phyloP scores from a whole-genome alignment of 2,797 vertebrate species.

The Mionectes olivaceus region DNA sequence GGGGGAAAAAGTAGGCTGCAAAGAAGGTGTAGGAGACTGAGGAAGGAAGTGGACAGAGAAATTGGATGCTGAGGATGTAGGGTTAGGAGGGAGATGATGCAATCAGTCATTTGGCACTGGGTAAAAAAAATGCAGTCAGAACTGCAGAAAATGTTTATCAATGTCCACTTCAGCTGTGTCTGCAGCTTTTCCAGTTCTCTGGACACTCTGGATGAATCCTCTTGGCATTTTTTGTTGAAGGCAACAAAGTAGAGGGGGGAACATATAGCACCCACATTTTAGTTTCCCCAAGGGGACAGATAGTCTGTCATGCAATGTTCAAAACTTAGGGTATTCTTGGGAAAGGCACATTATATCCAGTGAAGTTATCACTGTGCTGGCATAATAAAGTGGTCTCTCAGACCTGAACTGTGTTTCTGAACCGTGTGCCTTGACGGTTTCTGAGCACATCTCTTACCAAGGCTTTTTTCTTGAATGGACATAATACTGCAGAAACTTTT shows the following conservation, averaged over 20 bases:
- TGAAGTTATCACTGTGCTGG: not conserved
- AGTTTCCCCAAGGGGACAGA: not conserved
- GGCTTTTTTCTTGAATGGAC: not conserved
- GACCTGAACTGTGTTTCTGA: not conserved
- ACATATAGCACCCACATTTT: not conserved
- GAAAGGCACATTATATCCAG: not conserved
- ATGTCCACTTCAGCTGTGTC: constrained; percentile 42
- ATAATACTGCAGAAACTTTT: not conserved
- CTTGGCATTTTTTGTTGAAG: constrained; percentile 32
- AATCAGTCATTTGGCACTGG: not conserved
- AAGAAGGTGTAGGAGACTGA: not conserved
- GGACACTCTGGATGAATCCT: constrained; percentile 12
- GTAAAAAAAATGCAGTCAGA: not conserved
- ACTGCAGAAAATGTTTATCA: constrained; percentile 35
- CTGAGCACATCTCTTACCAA: not conserved
- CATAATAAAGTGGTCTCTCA: not conserved
- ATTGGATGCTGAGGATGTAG: not conserved
- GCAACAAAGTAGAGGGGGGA: not conserved
- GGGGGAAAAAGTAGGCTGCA: not conserved
- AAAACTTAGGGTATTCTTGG: not conserved
- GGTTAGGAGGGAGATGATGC: not conserved
- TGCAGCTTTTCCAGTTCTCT: constrained; percentile 57
- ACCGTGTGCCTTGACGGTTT: not conserved
- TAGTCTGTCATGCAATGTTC: not conserved
- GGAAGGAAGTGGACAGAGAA: not conserved